Base-by-base conservation (phyloP, 2,888 invertebrate species). In the Athalia cordata region DNA sequence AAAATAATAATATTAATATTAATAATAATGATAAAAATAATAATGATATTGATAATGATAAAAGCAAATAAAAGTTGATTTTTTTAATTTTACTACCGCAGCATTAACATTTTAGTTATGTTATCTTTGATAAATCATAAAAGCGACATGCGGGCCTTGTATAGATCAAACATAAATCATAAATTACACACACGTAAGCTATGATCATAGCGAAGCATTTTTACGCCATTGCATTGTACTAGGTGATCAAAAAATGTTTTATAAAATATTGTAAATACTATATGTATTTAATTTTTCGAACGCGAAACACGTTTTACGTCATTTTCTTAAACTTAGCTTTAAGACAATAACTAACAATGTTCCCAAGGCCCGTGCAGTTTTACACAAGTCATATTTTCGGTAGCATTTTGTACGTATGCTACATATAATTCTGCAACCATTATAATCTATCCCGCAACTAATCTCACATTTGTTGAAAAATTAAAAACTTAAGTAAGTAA, bases 181-280 rank as follows among this genome's bases (percentile, higher is more conserved):
- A 64, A 75, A 75, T 62, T 64, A 75, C 45, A 75, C 49, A 72
- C 15, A 75, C 61, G 43, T 52, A 13, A 50, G 50, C n/a, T 57
- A 29, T 75, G 62, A 49, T 64, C 50, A 62, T 75, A 75, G 64
- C 43, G 43, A n/a, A 62, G 62, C 52, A 75, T 62, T 75, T 50
- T 75, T 29, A 64, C 62, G 50, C 62, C 62, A 75, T 64, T 52
- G 64, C 64, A 62, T 75, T 61, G 62, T 75, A 52, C 75, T 61
- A 75, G 75, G 64, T 75, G 75, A 62, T 75, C 49, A 65, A 65
- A 65, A 65, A 45, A 65, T 72, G 59, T 64, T 62, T 50, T 52
- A 62, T 52, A 75, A 50, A 75, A 75, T 62, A 75, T 75, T 75
- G 64, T 75, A 75, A 75, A 61, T 75, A 75, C 64, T 75, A 75